Base-by-base conservation (phyloP, 2,797 vertebrate genomes). In the Petrocephalus sullivani region DNA sequence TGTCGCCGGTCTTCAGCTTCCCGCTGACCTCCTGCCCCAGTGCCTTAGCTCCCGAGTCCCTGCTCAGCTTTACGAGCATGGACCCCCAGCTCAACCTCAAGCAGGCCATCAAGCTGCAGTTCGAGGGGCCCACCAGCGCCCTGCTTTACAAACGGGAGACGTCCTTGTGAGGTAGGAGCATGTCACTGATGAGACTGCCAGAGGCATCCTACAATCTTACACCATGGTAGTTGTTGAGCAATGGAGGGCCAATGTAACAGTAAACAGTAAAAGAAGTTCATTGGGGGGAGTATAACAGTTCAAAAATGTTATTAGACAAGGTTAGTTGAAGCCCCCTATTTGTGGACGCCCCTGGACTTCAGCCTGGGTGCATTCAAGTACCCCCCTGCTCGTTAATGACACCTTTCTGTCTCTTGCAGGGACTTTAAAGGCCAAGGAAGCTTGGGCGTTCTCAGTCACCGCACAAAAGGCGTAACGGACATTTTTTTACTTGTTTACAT, bases 41-140 rank as follows among this genome's bases (percentile, higher is more conserved):
- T 95, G 96, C 95, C 95, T 95, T 95, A 91, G 87, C 91, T 84
- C 90, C 93, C 1, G 93, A 95, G 10, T 89, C 93, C 56, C 84
- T 92, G 86, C 91, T 95, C 57, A 89, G 90, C 58, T 93, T 96
- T 87, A 94, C 94, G 58, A 95, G 93, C 9, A 94, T 94, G 87
- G 95, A 96, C 90, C 96, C 96, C 3, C 95, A 96, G 81, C 94
- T 97, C 28, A 95, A 96, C 91, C 94, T 96, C 12, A 97, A 97
- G 92, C 96, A 95, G 83, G 96, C 96, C 88, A 96, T 97, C 90
- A 96, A 97, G 91, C 92, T 97, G 84, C 96, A 96, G 90, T 97
- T 97, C 89, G 96, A 97, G 89, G 97, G 97, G 60, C 96, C 96
- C 64, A 97, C 95, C 87, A 96, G 95, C 23, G 93, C 95, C 83